Evolutionary conservation across 1,140 invertebrate genomes (phyloP), one percentile per base, ranked within the genome.

Genomic region (Bombus soroeensis): DNA sequence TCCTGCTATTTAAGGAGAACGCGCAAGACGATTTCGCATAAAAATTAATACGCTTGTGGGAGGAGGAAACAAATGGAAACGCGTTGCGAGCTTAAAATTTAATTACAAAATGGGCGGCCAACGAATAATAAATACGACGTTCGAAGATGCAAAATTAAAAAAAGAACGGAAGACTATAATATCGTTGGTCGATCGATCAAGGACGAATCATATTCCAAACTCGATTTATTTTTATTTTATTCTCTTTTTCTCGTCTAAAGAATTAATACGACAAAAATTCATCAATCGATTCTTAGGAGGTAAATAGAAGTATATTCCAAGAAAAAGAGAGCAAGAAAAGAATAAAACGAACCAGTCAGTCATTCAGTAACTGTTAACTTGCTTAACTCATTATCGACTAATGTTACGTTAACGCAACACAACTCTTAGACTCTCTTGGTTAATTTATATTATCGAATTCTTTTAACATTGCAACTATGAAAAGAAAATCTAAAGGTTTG

Each of bases 71-170:
- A 12, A 28, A 32, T 59, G 15, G 39, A 43, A 57, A 41, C 25
- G n/a, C n/a, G 18, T 74, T 39, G 18, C 18, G 47, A 53, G 1
- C 18, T 32, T 13, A 22, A 37, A 34, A 78, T 83, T 43, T 71
- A 83, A 59, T 70, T 84, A 84, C 66, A 70, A 71, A 78, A 43
- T 37, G n/a, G 15, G 22, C 22, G 15, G 13, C 15, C 22, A 77
- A 66, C 10, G 34, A 53, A 37, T 25, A 37, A 43, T 22, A 62
- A 79, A 84, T 34, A 53, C n/a, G 5, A 53, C 15, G 15, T 32
- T 75, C 32, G 18, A 70, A 70, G 37, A 28, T 25, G n/a, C 22
- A 12, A 15, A 64, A 81, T 39, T 57, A 25, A 81, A 73, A 73
- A 43, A 22, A 43, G 41, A 57, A 37, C n/a, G 80, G 80, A 81